Evolutionary conservation across 92 coral and sea anemone species (phyloP).

Genomic region (Zoanthus sansibaricus): DNA sequence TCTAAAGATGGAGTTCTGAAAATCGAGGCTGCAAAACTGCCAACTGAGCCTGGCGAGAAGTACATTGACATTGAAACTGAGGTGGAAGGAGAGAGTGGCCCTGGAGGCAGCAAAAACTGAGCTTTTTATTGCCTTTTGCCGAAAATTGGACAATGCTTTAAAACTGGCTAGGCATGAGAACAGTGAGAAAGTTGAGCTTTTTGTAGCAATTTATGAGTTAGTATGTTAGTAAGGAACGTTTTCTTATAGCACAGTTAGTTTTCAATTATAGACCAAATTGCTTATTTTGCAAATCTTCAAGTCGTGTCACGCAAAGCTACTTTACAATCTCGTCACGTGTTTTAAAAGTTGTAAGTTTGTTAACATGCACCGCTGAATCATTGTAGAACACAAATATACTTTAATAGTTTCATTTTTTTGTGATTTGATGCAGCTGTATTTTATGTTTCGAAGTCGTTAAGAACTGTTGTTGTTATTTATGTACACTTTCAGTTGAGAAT

Average conservation of each 20-base stretch:
- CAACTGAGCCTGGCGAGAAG: slow-evolving; percentile 65
- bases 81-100: background rate
- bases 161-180: background rate
- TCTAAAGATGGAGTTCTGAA: slow-evolving; percentile 75
- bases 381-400: background rate
- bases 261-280: background rate
- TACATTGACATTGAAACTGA: slow-evolving; percentile 75
- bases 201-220: background rate
- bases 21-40: slow-evolving; percentile 74
- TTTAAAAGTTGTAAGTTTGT: background rate
- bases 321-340: background rate
- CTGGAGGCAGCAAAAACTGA: background rate
- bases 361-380: background rate
- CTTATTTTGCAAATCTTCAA: background rate
- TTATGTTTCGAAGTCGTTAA: no score
- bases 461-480: no score
- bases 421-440: no score
- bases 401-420: background rate
- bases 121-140: background rate
- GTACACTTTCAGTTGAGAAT: no score
- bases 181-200: background rate
- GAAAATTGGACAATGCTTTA: background rate
- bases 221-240: background rate
- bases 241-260: background rate
- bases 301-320: background rate